Evolutionary conservation across 2,797 vertebrate genomes (phyloP).

Genomic region (Enteromius mattozi): DNA sequence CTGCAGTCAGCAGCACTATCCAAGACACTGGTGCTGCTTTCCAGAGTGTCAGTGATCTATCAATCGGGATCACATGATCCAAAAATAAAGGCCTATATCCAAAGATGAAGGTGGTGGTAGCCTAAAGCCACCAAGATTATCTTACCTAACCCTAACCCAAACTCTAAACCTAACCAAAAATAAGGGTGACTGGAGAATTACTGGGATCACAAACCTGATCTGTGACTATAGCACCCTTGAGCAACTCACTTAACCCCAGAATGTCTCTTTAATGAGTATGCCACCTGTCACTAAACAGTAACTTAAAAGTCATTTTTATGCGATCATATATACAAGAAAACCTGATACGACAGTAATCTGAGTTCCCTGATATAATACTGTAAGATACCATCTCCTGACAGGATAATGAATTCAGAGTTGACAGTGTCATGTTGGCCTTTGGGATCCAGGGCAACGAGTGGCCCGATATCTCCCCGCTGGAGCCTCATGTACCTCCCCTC

Average conservation of each 20-base stretch:
- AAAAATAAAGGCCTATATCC: neutral
- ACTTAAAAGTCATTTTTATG: conserved; percentile 3
- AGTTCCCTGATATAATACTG: neutral
- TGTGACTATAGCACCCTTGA: neutral
- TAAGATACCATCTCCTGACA: conserved; percentile 20
- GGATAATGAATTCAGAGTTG: conserved; percentile 31
- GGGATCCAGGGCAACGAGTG: conserved; percentile 61
- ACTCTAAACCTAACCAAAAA: neutral
- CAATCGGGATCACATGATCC: neutral
- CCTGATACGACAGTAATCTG: neutral
- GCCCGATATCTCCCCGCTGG: conserved; percentile 65
- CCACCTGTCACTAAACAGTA: neutral
- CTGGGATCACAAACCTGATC: neutral
- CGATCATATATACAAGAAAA: neutral
- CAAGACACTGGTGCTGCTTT: neutral
- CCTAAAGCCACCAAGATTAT: neutral
- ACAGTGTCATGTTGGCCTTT: conserved; percentile 66
- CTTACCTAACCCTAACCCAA: neutral
- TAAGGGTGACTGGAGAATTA: neutral
- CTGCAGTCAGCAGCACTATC: conserved; percentile 30
- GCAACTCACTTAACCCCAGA: neutral
- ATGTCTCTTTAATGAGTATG: neutral
- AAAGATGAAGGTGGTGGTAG: neutral
- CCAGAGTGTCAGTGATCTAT: neutral
- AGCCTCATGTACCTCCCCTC: conserved; percentile 74